Base-by-base conservation (phyloP, 2,888 invertebrate species). In the Lycocerus yunnanus region DNA sequence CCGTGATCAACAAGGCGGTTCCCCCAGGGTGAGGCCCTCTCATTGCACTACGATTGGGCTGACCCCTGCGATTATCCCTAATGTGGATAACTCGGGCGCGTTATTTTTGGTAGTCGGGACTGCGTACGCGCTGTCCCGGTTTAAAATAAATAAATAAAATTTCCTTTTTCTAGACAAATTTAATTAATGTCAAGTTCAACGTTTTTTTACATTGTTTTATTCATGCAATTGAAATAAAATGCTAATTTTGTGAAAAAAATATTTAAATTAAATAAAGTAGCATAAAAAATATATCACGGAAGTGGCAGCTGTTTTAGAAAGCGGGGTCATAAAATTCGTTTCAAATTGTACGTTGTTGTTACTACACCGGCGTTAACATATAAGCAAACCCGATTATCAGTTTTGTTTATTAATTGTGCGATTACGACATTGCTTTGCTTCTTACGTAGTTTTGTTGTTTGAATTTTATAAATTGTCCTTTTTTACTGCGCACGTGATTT, bases 1-100 rank as follows among this genome's bases (percentile, higher is more conserved):
- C 90, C 90, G 88, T 91, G 92, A 92, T 92, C 92, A 91, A 74
- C 78, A 88, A 90, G 90, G 89, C 88, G 89, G 90, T 89, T 88
- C 88, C 89, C 88, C 89, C 90, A 89, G 89, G 89, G 87, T 83
- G 91, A 91, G 90, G 88, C 89, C 87, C 84, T 86, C 84, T 88
- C 91, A 90, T 92, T 92, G 92, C 92, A 92, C 92, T 87, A 83
- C 88, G 91, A 88, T 87, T 87, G 88, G 89, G 91, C 89, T 92
- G 91, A 92, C 90, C 89, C 89, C 88, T 90, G 91, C 91, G 91
- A 91, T 90, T 90, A 88, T 87, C 89, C 89, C 90, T 89, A 90
- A 90, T 89, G 90, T 88, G 90, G 90, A 88, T 89, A 90, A 89
- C 90, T 91, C 90, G 90, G 89, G 88, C 88, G 90, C 89, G 88